Evolutionary conservation across 2,797 vertebrate genomes (phyloP).

Genomic region (Nannoperca obscura): DNA sequence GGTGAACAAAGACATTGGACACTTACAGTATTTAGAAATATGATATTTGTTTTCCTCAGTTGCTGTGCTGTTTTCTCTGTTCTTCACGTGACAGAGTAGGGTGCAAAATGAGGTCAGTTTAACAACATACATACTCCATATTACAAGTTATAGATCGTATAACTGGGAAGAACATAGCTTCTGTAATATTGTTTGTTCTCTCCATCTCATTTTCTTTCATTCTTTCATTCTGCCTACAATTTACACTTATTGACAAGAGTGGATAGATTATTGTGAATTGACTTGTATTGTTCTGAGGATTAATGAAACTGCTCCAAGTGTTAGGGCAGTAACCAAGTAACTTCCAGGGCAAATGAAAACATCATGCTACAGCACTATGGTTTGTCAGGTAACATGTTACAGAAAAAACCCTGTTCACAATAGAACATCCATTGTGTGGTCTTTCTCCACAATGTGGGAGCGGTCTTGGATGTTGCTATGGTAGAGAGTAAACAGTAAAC

Average conservation of each 20-base stretch:
- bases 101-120: not conserved
- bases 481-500: not conserved
- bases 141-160: not conserved
- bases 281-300: not conserved
- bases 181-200: not conserved
- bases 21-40: not conserved
- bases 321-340: not conserved
- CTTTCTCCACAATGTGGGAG: not conserved
- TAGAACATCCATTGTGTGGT: not conserved
- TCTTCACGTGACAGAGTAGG: not conserved
- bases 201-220: not conserved
- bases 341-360: not conserved
- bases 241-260: slow-evolving; percentile 10
- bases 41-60: not conserved
- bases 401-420: not conserved
- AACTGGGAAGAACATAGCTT: not conserved
- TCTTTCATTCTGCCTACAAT: not conserved
- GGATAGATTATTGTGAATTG: not conserved
- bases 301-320: slow-evolving; percentile 14
- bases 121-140: no score
- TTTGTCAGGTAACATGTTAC: not conserved
- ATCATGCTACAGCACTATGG: not conserved
- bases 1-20: not conserved
- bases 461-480: not conserved
- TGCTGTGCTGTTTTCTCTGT: not conserved